Conservation (phyloP, 2,113 vertebrate species). For the Litocranius walleri region DNA sequence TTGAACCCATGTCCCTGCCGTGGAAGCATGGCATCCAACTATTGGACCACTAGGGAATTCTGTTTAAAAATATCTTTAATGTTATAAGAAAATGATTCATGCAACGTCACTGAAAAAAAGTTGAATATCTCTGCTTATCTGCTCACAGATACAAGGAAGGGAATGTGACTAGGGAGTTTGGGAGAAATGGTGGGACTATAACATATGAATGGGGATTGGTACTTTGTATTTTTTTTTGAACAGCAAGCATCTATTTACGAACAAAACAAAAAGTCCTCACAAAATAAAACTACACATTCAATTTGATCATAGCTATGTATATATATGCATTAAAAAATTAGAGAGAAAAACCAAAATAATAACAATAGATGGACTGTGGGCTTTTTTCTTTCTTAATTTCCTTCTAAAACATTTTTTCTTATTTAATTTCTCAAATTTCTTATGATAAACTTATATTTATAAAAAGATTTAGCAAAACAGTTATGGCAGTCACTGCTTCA, state of each 20-base stretch:
- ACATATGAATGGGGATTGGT: not conserved
- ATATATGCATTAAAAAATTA: not conserved
- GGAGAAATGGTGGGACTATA: not conserved
- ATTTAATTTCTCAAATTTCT: conserved; percentile 17
- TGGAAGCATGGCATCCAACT: not conserved
- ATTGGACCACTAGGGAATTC: not conserved
- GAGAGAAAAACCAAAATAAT: not conserved
- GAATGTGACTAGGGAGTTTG: not conserved
- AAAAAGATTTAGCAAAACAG: not conserved
- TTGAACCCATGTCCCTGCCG: not conserved
- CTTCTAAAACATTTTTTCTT: not conserved
- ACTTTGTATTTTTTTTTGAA: not conserved
- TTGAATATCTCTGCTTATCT: not conserved
- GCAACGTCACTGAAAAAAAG: not conserved
- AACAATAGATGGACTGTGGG: not conserved
- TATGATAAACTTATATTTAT: not conserved
- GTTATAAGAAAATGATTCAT: not conserved
- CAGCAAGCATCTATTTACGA: not conserved
- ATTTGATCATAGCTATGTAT: not conserved
- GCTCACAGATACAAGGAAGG: not conserved
- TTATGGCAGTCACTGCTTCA: not conserved
- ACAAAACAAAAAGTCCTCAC: not conserved
- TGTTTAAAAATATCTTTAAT: not conserved
- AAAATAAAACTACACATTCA: not conserved
- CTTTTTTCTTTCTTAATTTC: not conserved